Conservation (phyloP, 2,113 vertebrate species). For the Entelurus aequoreus region DNA sequence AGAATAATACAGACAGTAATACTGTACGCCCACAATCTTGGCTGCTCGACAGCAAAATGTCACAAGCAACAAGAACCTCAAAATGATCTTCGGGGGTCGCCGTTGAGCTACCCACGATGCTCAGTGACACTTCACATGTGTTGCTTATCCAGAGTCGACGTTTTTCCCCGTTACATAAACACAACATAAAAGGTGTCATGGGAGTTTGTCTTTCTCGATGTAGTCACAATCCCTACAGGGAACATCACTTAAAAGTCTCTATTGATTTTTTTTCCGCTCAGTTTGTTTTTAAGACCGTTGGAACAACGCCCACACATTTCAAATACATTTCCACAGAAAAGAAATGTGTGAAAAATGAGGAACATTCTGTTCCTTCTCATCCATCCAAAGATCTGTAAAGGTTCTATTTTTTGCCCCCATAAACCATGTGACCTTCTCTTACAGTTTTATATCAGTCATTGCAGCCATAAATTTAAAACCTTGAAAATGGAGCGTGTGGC, state of each 20-base stretch:
- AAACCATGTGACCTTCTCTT: no score
- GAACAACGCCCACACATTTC: slow-evolving; percentile 40
- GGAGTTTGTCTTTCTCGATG: slow-evolving; percentile 1
- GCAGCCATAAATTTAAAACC: no score
- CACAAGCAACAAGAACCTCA: slow-evolving; percentile 27
- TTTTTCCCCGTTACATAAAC: slow-evolving; percentile 13
- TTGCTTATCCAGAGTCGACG: slow-evolving; percentile 2
- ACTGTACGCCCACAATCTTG: neutral
- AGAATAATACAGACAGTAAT: no score
- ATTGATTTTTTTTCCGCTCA: neutral
- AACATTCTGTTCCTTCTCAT: neutral
- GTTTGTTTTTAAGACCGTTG: neutral
- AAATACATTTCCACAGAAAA: slow-evolving; percentile 7
- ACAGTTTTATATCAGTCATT: no score
- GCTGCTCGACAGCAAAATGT: slow-evolving; percentile 25
- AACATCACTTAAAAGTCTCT: neutral
- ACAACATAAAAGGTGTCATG: neutral
- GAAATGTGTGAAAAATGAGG: neutral
- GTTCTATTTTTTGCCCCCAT: neutral
- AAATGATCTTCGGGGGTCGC: slow-evolving; percentile 16
- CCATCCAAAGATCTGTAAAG: neutral
- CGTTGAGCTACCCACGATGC: slow-evolving; percentile 14
- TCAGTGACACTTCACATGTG: slow-evolving; percentile 20
- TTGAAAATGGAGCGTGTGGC: no score
- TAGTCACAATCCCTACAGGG: neutral